Conservation (phyloP, 1,140 invertebrate genomes). For the Pogonus chalceus region DNA sequence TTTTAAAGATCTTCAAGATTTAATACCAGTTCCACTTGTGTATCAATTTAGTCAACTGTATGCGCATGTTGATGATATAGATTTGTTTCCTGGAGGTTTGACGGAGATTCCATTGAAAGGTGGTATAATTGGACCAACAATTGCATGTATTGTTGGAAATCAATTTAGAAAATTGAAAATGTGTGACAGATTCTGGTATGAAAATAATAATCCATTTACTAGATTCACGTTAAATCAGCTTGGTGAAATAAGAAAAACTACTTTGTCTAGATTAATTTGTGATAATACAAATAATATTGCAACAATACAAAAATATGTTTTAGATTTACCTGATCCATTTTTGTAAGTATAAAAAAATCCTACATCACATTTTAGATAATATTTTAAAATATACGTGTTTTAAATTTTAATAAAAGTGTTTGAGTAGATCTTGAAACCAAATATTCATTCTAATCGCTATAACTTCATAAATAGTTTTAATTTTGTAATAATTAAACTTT, state of each 20-base stretch:
- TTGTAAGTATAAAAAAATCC: slow-evolving; percentile 42
- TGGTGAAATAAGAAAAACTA: slow-evolving; percentile 32
- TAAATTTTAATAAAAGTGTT: not conserved
- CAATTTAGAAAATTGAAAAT: slow-evolving; percentile 59
- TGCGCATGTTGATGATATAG: slow-evolving; percentile 48
- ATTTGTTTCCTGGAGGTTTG: slow-evolving; percentile 55
- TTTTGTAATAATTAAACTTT: too few species aligned
- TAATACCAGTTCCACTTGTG: slow-evolving; percentile 38
- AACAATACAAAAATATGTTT: slow-evolving; percentile 32
- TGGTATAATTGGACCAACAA: slow-evolving; percentile 64
- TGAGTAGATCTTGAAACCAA: too few species aligned
- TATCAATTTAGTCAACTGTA: slow-evolving; percentile 35
- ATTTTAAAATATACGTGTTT: not conserved
- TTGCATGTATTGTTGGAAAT: slow-evolving; percentile 66
- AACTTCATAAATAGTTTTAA: too few species aligned
- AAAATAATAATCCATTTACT: slow-evolving; percentile 7
- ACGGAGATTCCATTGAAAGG: slow-evolving; percentile 50
- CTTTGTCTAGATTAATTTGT: slow-evolving; percentile 36
- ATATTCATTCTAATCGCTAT: too few species aligned
- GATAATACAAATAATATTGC: slow-evolving; percentile 37
- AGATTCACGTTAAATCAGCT: slow-evolving; percentile 35
- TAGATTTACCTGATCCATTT: slow-evolving; percentile 35
- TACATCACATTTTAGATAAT: too few species aligned
- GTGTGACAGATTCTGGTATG: slow-evolving; percentile 62
- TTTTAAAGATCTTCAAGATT: slow-evolving; percentile 35